Conservation (phyloP, 2,888 invertebrate species). For the Belgica antarctica region DNA sequence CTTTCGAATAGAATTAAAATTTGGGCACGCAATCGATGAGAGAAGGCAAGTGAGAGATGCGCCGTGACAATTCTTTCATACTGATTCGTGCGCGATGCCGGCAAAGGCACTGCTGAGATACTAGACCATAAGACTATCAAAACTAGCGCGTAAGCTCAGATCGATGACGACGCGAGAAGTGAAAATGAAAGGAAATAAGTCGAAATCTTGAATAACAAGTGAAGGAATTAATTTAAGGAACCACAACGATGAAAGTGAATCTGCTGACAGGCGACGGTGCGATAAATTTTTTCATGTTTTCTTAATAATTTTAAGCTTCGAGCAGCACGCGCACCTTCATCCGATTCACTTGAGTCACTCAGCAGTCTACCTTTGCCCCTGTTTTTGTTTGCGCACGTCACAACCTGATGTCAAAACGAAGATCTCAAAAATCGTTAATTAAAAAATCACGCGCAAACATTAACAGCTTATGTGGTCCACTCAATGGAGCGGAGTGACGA, state of each 20-base stretch:
- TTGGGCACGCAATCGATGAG: conserved; percentile 44
- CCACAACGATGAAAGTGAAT: conserved; percentile 18
- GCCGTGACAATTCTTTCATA: conserved; percentile 50
- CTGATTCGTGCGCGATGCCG: conserved; percentile 49
- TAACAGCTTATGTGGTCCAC: conserved; percentile 46
- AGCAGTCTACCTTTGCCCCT: conserved; percentile 45
- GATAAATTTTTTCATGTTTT: conserved; percentile 1
- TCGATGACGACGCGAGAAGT: neutral
- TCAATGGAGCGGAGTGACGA: conserved; percentile 45
- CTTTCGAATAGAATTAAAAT: conserved; percentile 38
- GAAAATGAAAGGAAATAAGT: neutral
- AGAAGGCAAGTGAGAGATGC: conserved; percentile 51
- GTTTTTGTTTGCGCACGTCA: conserved; percentile 45
- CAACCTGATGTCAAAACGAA: conserved; percentile 33
- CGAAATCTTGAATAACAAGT: neutral
- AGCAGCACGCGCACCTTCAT: neutral
- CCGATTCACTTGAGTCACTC: conserved; percentile 29
- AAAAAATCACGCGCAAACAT: conserved; percentile 45
- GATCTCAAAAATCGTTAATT: conserved; percentile 26
- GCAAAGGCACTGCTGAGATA: conserved; percentile 44
- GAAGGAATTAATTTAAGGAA: neutral
- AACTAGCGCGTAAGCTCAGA: neutral
- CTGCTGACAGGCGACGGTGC: neutral
- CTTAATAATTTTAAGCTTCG: conserved; percentile 1
- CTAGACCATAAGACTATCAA: neutral